Evolutionary conservation across 2,113 vertebrate species (phyloP).

Genomic region (Hypocryptadius cinnamomeus): DNA sequence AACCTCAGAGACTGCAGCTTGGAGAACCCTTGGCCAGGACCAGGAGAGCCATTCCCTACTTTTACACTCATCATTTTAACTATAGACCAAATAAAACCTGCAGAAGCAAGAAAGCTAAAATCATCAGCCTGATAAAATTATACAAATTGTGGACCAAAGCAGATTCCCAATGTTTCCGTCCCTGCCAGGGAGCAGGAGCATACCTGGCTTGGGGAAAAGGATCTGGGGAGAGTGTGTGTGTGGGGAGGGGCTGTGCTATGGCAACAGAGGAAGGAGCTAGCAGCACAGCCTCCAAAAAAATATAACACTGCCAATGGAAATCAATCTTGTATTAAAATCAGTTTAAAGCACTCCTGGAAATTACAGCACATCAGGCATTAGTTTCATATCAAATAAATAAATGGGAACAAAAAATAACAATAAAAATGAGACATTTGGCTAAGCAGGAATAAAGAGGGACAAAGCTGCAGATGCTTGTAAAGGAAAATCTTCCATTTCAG

Average conservation of each 20-base stretch:
- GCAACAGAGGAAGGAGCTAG: background rate
- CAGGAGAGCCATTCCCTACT: background rate
- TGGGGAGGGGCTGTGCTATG: background rate
- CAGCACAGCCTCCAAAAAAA: background rate
- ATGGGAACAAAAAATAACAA: background rate
- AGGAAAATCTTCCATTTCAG: background rate
- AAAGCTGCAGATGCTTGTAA: background rate
- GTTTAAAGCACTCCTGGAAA: background rate
- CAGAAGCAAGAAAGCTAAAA: background rate
- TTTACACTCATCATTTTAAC: background rate
- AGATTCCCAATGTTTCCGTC: accelerated
- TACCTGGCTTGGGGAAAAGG: background rate
- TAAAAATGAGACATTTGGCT: background rate
- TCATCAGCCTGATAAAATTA: background rate
- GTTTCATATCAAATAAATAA: background rate
- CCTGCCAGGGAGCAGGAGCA: background rate
- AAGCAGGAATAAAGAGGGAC: background rate
- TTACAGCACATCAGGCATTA: background rate
- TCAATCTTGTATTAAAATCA: background rate
- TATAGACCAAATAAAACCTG: background rate
- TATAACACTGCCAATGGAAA: background rate
- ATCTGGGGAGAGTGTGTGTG: background rate
- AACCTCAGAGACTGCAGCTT: background rate
- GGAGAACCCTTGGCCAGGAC: background rate
- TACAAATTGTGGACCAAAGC: background rate